phyloP scores from a whole-genome alignment of 2,888 invertebrate species.

The Apodemia mormo region DNA sequence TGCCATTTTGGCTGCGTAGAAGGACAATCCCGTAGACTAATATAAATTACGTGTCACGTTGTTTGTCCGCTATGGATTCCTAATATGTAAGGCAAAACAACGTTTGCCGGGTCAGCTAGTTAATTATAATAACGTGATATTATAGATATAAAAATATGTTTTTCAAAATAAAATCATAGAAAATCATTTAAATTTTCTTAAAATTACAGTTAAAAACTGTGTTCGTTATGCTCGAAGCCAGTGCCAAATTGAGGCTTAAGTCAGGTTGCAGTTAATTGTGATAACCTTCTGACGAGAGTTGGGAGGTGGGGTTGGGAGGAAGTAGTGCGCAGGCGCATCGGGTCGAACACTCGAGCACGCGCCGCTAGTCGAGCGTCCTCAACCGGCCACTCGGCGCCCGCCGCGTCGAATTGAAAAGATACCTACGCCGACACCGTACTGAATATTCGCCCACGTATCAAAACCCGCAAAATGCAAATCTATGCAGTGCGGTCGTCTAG shows the following conservation, averaged over 20 bases:
- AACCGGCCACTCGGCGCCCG: conserved; percentile 69
- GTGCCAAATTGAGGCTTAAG: conserved; percentile 66
- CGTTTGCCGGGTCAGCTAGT: too few species aligned
- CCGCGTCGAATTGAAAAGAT: conserved; percentile 79
- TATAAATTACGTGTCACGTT: too few species aligned
- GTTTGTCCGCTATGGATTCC: too few species aligned
- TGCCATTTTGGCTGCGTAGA: too few species aligned
- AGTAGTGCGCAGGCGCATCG: conserved; percentile 66
- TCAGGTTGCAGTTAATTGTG: conserved; percentile 70
- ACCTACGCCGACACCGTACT: conserved; percentile 75
- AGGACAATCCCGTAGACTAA: too few species aligned
- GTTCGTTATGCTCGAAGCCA: conserved; percentile 45
- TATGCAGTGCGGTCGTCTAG: conserved; percentile 77
- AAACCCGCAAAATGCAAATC: conserved; percentile 80
- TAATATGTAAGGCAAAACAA: too few species aligned
- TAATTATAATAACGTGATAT: background rate
- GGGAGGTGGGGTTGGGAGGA: conserved; percentile 34
- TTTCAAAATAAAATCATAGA: background rate
- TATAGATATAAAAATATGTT: background rate
- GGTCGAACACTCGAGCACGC: conserved; percentile 73
- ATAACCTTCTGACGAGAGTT: conserved; percentile 56
- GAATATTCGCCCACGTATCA: conserved; percentile 80
- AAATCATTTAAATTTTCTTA: conserved; percentile 3
- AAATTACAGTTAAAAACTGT: conserved; percentile 33
- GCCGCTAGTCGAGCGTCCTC: conserved; percentile 70